phyloP scores from a whole-genome alignment of 2,888 invertebrate species.

The Cosmia pyralina region DNA sequence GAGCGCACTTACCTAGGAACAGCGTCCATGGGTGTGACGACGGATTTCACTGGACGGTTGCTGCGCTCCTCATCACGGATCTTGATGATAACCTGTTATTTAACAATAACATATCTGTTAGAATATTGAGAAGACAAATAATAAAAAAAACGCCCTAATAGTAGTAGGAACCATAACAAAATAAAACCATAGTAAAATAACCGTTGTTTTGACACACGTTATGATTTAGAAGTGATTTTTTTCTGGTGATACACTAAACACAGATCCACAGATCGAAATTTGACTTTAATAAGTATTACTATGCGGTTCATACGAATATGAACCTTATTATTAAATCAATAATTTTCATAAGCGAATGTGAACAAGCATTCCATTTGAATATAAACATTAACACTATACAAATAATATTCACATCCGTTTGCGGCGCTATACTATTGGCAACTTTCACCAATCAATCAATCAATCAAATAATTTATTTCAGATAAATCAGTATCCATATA shows the following conservation, averaged over 20 bases:
- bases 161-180: not conserved
- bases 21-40: constrained; percentile 75
- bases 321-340: not conserved
- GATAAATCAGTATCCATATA: too few relatives aligned
- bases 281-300: not conserved
- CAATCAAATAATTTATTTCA: too few relatives aligned
- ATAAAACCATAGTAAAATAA: not conserved
- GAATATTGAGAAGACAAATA: not conserved
- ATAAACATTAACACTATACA: not conserved
- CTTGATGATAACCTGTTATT: constrained; percentile 86
- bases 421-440: not conserved
- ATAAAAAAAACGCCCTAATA: not conserved
- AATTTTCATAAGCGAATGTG: not conserved
- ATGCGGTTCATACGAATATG: not conserved
- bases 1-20: constrained; percentile 79
- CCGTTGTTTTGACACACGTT: not conserved
- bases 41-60: constrained; percentile 74
- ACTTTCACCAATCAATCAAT: too few relatives aligned
- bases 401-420: not conserved
- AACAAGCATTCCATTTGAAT: not conserved
- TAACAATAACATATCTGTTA: not conserved
- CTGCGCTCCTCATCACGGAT: constrained; percentile 87
- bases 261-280: not conserved
- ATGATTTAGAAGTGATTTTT: not conserved
- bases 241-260: not conserved